Evolutionary conservation across 2,888 invertebrate species (phyloP), one percentile per base, ranked within the genome.

Genomic region (Lottia gigantea): DNA sequence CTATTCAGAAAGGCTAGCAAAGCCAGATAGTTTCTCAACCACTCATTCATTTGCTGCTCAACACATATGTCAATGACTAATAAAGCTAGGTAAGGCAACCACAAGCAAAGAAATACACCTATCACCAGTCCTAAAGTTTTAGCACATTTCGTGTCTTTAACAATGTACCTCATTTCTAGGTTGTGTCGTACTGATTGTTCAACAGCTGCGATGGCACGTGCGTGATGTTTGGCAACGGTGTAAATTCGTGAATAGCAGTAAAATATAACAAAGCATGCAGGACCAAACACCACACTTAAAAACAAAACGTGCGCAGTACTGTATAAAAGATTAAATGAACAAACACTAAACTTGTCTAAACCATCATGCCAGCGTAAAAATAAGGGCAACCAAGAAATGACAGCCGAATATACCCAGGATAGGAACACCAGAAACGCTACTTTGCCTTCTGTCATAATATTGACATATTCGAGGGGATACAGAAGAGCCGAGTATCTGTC

Each of bases 211-310:
- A 92, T 92, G 55, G 92, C 92, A 64, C 91, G 87, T 16, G 92
- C 92, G 79, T 92, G 92, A 71, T 91, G 91, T 71, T 92, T 87
- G 15, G 92, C 92, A 46, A 92, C 91, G 72, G 91, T 88, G 83
- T 92, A 92, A 74, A 92, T 91, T 88, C 92, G 92, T 77, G 90
- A 90, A 86, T 92, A 92, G 84, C 92, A 92, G 62, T 90, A 89
- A 63, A 92, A 86, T 14, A 92, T 89, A 40, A 91, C 90, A 49
- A 91, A 81, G 16, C 91, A 91, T 76, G 92, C 91, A 6, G 92
- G 92, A 40, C 91, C 91, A 88, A 92, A 92, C 62, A 92, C 91
- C 31, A 91, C 91, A 86, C 91, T 90, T 80, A 92, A 90, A 72
- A 91, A 88, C 75, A 91, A 90, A 4, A 92, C 90, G 0, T 91